Conservation (phyloP, 2,113 vertebrate species). For the Orcinus orca region DNA sequence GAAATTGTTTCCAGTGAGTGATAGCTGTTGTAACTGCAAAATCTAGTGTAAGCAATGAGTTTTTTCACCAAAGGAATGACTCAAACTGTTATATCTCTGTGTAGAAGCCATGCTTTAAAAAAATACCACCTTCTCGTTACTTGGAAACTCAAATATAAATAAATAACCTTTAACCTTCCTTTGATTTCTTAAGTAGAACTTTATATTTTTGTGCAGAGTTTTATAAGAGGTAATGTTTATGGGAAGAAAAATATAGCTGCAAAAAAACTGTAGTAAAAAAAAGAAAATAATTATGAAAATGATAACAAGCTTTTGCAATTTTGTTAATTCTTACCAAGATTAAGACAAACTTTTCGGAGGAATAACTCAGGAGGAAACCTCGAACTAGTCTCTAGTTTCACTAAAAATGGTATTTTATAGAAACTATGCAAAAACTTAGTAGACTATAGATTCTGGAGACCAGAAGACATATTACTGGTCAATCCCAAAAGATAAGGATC, state of each 20-base stretch:
- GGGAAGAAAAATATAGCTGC: background rate
- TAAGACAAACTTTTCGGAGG: background rate
- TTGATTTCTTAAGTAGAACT: slow-evolving; percentile 40
- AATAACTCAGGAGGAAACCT: background rate
- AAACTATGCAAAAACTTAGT: background rate
- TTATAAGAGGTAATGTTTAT: background rate
- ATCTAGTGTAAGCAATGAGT: background rate
- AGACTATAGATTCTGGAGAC: background rate
- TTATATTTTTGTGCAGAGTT: background rate
- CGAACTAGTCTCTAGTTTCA: background rate
- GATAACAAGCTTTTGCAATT: background rate
- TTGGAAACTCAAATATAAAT: slow-evolving; percentile 12
- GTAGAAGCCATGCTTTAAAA: slow-evolving; percentile 39
- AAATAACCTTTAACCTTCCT: background rate
- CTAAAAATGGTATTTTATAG: background rate
- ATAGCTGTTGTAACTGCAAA: background rate
- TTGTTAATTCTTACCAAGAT: background rate
- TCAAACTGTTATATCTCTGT: slow-evolving; percentile 46
- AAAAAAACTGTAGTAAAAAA: background rate
- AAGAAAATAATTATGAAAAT: slow-evolving; percentile 5
- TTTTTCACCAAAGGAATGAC: slow-evolving; percentile 33
- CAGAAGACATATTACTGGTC: background rate
- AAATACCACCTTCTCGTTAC: background rate
- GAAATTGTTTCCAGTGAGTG: slow-evolving; percentile 43
- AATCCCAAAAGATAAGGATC: background rate